Evolutionary conservation across 1,140 invertebrate species (phyloP), one percentile per base, ranked within the genome.

Genomic region (Danaus melanippus): DNA sequence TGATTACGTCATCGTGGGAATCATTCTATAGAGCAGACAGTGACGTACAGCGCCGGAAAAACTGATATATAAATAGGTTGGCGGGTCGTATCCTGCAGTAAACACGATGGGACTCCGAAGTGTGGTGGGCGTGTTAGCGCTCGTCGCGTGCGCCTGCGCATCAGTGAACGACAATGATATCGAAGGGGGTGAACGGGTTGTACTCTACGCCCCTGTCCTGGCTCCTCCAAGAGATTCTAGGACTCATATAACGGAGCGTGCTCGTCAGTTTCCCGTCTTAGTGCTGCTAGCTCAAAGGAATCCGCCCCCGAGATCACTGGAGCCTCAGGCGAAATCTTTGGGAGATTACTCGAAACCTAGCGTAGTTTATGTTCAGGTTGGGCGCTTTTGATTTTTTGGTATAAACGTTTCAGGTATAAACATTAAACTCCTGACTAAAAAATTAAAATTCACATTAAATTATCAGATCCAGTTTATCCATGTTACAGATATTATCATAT

Each of bases 61-160:
- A 65, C 77, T 60, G 66, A 60, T 56, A 62, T 86, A 86, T 86
- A 86, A 78, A 86, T 84, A 83, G 74, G 73, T 83, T 65, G 66
- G 58, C 62, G 51, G 65, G 60, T 56, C 67, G 71, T 62, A 65
- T 77, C 76, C 77, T 74, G 71, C 70, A 84, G 83, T 86, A 46
- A 76, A 63, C 71, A 74, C 64, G 50, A 81, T 80, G 79, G 76
- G 74, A 72, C 66, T 69, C 60, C 50, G 67, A 72, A 56, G 71
- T 67, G 79, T 76, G 57, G 70, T 79, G 61, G 63, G 60, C 66
- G 67, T 74, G 47, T 60, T 82, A 48, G 73, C 73, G 60, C 52
- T 79, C 45, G 67, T 50, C 42, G 60, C 60, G 21, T 44, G 62
- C 42, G 72, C 67, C 55, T 41, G 56, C 9, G 81, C 72, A 21